These are phyloP conservation scores for Limnodromus scolopaceus DNA, from an alignment of 2,797 vertebrate species.

Conservation along the genomic window DNA sequence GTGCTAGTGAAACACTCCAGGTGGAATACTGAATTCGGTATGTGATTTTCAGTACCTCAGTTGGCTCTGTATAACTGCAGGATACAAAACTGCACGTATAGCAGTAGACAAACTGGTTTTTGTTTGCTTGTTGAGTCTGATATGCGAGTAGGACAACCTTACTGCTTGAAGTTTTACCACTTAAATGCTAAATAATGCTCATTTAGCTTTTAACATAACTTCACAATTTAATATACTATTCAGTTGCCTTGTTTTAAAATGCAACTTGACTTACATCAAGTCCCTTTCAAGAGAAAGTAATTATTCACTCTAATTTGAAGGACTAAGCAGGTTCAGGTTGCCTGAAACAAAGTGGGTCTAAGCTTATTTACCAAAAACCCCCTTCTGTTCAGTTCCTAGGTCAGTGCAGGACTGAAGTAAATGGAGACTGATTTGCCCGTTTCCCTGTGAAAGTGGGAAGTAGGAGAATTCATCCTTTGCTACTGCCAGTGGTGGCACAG, in stretches of 20 bases:
- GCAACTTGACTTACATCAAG: neutral
- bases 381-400: neutral
- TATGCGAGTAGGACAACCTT: neutral
- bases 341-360: neutral
- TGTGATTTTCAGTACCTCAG: neutral
- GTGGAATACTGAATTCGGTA: neutral
- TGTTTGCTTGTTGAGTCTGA: neutral
- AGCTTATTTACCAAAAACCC: neutral
- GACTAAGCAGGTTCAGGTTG: neutral
- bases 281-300: neutral
- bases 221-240: neutral
- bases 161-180: neutral
- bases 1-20: neutral
- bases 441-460: neutral
- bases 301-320: neutral
- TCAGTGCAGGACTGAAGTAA: neutral
- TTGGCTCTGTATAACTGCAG: accelerated
- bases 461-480: neutral
- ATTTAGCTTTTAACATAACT: neutral
- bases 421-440: neutral
- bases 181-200: neutral
- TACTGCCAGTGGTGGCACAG: neutral
- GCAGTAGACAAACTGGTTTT: neutral
- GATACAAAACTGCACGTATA: accelerated
- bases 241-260: neutral